Percentiles rank a stretch among this genome's conserved stretches.
phyloP scores from a whole-genome alignment of 2,888 invertebrate species.

The Clistopyga incitator region DNA sequence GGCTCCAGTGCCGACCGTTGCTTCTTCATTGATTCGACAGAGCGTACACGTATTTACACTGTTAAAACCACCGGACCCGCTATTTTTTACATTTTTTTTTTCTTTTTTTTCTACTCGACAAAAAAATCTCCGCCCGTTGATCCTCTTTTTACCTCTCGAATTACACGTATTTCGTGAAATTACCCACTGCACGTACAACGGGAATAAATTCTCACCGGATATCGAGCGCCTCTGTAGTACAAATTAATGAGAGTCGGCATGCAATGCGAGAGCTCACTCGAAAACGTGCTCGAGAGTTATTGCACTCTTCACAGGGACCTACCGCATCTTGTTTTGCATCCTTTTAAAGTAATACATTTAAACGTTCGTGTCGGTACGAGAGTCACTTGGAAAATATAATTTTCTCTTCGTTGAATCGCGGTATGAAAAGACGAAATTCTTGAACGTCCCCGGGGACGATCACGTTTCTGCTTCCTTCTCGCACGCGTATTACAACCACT shows the following conservation, averaged over 20 bases:
- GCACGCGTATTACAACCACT: slow-evolving; percentile 14
- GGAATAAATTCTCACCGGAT: slow-evolving; percentile 22
- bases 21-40: slow-evolving; percentile 36
- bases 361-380: not conserved
- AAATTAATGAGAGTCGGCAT: slow-evolving; percentile 28
- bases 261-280: slow-evolving; percentile 7
- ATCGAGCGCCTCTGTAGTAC: not conserved
- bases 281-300: slow-evolving; percentile 33
- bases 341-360: slow-evolving; percentile 9
- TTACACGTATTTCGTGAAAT: slow-evolving; percentile 29
- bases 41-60: slow-evolving; percentile 19
- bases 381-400: slow-evolving; percentile 37
- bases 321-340: slow-evolving; percentile 13
- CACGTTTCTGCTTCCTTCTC: not conserved
- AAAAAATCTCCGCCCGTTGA: slow-evolving; percentile 6
- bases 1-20: slow-evolving; percentile 21
- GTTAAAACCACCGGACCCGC: not conserved
- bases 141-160: slow-evolving; percentile 14
- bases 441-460: not conserved
- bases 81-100: not conserved
- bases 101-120: not conserved
- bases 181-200: not conserved
- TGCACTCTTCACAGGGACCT: not conserved
- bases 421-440: slow-evolving; percentile 40
- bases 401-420: slow-evolving; percentile 34